A percentile compares a stretch with the other conserved stretches of the same genome.
Evolutionary conservation across 2,797 vertebrate species (phyloP).

Genomic region (Coendou prehensilis): DNA sequence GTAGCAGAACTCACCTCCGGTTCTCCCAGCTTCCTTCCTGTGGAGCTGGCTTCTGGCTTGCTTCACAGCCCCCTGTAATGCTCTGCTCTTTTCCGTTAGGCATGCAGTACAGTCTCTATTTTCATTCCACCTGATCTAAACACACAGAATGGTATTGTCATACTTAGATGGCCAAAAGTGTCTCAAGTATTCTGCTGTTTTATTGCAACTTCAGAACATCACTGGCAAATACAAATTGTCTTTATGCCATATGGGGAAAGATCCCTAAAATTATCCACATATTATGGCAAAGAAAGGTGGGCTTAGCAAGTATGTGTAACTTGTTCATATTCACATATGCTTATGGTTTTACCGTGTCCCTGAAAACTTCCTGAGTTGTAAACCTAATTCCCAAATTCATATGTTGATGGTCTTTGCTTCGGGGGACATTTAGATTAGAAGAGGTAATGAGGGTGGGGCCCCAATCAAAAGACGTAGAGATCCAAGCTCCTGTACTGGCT

Average conservation of each 20-base stretch:
- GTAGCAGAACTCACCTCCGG: rapidly evolving
- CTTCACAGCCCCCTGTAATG: rapidly evolving
- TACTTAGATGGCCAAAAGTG: neutral
- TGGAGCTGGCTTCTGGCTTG: neutral
- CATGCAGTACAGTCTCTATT: neutral
- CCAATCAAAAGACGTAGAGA: neutral
- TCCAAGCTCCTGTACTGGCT: neutral
- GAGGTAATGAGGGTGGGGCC: rapidly evolving
- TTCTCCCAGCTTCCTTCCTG: too few species aligned
- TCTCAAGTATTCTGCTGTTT: neutral
- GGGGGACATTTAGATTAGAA: neutral
- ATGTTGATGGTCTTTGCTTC: neutral
- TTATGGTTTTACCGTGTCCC: neutral
- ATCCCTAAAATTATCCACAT: neutral
- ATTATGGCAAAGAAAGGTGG: neutral
- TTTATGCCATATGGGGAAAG: neutral
- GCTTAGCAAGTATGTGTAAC: neutral
- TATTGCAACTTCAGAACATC: neutral
- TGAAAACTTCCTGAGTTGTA: neutral
- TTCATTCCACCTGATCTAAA: neutral
- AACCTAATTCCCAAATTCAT: neutral
- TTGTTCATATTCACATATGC: neutral
- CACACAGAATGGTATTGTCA: neutral
- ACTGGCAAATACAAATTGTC: neutral
- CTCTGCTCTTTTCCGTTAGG: neutral